Conservation (phyloP, 2,113 vertebrate species). For the Erinaceus europaeus region DNA sequence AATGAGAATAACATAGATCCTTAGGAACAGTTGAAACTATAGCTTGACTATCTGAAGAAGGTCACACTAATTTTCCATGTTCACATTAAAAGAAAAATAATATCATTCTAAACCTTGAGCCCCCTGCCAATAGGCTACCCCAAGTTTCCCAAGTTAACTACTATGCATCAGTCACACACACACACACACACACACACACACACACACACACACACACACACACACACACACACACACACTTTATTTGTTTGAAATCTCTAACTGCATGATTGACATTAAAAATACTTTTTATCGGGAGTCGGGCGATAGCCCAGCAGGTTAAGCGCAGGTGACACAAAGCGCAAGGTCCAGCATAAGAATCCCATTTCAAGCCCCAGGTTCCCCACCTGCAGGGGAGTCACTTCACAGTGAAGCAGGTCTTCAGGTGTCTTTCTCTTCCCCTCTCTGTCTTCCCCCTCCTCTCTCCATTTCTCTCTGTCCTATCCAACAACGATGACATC, state of each 20-base stretch:
- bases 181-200: not conserved
- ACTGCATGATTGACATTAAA: not conserved
- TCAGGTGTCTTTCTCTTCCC: no score
- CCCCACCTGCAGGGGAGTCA: no score
- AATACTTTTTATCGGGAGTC: no score
- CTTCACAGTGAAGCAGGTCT: no score
- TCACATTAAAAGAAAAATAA: not conserved
- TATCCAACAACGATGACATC: no score
- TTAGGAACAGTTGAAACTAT: slow-evolving; percentile 42
- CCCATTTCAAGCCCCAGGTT: no score
- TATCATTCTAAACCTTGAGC: not conserved
- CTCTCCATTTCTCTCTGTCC: no score
- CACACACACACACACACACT: not conserved
- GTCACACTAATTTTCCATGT: not conserved
- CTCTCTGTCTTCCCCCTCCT: no score
- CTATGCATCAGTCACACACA: not conserved
- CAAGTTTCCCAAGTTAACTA: not conserved
- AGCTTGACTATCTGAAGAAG: not conserved
- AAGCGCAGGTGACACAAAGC: no score
- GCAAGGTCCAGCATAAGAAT: no score
- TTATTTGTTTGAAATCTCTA: not conserved
- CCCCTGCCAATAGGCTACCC: not conserved
- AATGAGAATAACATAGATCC: not conserved
- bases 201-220: not conserved
- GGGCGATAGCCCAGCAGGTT: no score